Evolutionary conservation across 1,140 invertebrate species (phyloP), one percentile per base, ranked within the genome.

Genomic region (Drosophila erecta): DNA sequence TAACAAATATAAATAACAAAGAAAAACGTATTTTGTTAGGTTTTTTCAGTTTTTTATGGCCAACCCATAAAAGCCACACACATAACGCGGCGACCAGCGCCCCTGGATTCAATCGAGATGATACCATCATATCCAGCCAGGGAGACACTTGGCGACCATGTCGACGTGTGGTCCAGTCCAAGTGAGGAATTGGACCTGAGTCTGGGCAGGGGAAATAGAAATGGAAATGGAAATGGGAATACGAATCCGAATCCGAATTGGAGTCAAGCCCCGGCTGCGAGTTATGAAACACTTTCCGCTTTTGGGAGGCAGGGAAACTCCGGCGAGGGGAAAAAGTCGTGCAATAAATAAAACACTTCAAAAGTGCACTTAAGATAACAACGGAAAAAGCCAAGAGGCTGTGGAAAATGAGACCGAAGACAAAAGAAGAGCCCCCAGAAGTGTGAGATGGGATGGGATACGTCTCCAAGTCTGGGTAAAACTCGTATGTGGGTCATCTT

Each of bases 321-420:
- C 17, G 55, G 54, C 35, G 41, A 56, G 62, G 58, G 62, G 47
- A 66, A 74, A 81, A 79, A 83, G 75, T 87, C 83, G 83, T 86
- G 83, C 84, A 89, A 86, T 86, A 86, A 86, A 86, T 86, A 87
- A 86, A 89, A 87, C 70, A 74, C 83, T 87, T 79, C 61, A 86
- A 81, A 75, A 86, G 84, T 86, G 83, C 83, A 86, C 83, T 86
- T 89, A 79, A 86, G 84, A 87, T 86, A 81, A 69, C 77, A 76
- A 81, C 37, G 62, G 41, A 47, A 72, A 56, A 41, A 46, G n/a
- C 49, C 54, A 51, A 40, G 67, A 41, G 71, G 43, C 56, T 58
- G 57, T 37, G 24, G 60, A 60, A 74, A 69, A 60, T 49, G 47
- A 47, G 27, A 27, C 56, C 55, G 33, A 62, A 80, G 54, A 69